These are phyloP conservation scores for Chromoteleia sp. DNA, from an alignment of 2,888 invertebrate species.

Conservation along the genomic window DNA sequence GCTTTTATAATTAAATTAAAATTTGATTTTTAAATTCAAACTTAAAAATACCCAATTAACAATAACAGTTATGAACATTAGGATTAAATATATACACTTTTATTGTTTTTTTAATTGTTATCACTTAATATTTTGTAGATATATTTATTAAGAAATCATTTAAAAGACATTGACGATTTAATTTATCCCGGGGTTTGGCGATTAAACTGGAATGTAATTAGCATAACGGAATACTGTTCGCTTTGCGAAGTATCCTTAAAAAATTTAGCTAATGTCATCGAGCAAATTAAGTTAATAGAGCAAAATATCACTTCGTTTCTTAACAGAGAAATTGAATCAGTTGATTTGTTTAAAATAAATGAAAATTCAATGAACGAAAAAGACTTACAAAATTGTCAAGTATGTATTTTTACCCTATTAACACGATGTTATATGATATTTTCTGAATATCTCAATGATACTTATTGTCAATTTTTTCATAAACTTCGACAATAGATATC, in stretches of 20 bases:
- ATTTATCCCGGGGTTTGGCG: slow-evolving; percentile 93
- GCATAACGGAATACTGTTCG: slow-evolving; percentile 90
- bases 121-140: slow-evolving; percentile 83
- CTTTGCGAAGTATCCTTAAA: slow-evolving; percentile 87
- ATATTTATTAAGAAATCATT: slow-evolving; percentile 88
- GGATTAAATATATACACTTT: neutral
- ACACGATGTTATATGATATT: no score
- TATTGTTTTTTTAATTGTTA: neutral
- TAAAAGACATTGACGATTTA: slow-evolving; percentile 90
- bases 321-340: slow-evolving; percentile 73
- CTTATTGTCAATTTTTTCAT: no score
- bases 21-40: no score
- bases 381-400: slow-evolving; percentile 45
- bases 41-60: no score
- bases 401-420: slow-evolving; percentile 6
- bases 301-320: slow-evolving; percentile 71
- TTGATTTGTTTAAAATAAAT: slow-evolving; percentile 75
- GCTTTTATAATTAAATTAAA: no score
- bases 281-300: slow-evolving; percentile 87
- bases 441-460: no score
- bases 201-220: slow-evolving; percentile 94
- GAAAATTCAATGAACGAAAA: slow-evolving; percentile 8
- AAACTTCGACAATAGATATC: no score
- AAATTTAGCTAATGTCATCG: slow-evolving; percentile 88
- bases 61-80: no score